These are phyloP conservation scores for Microdon myrmicae DNA, from an alignment of 2,888 invertebrate species.

Conservation along the genomic window DNA sequence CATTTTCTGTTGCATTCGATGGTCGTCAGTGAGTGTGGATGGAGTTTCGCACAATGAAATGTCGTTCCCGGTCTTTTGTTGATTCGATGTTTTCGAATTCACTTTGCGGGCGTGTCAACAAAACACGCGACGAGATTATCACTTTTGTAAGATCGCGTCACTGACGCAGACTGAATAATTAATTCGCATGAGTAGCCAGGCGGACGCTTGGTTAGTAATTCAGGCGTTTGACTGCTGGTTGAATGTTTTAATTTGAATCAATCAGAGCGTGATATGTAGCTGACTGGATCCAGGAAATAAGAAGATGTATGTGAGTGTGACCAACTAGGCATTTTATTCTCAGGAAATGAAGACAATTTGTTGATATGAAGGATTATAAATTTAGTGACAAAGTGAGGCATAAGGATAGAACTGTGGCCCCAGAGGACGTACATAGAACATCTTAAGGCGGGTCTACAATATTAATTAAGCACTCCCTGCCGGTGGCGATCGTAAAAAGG, in stretches of 20 bases:
- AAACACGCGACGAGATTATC: constrained; percentile 37
- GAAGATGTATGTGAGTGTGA: constrained; percentile 11
- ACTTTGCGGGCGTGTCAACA: constrained; percentile 22
- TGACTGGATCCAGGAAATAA: constrained; percentile 26
- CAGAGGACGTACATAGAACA: too few species aligned
- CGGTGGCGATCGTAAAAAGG: too few species aligned
- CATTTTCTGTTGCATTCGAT: constrained; percentile 14
- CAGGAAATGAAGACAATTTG: too few species aligned
- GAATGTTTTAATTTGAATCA: constrained; percentile 10
- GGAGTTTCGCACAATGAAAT: constrained; percentile 39
- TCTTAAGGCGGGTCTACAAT: too few species aligned
- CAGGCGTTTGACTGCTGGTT: constrained; percentile 19
- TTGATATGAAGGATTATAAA: too few species aligned
- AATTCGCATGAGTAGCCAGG: constrained; percentile 34
- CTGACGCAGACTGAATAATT: constrained; percentile 42
- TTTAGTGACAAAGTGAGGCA: too few species aligned
- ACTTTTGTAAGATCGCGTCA: constrained; percentile 21
- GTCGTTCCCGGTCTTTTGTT: constrained; percentile 23
- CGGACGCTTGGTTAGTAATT: constrained; percentile 26
- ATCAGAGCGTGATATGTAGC: constrained; percentile 39
- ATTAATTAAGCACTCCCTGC: too few species aligned
- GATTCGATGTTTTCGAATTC: not conserved
- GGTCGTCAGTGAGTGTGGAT: constrained; percentile 6
- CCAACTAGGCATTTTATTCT: too few species aligned
- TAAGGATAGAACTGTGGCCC: too few species aligned